phyloP scores from a whole-genome alignment of 2,797 vertebrate genomes.

The Rhinoraja longicauda region DNA sequence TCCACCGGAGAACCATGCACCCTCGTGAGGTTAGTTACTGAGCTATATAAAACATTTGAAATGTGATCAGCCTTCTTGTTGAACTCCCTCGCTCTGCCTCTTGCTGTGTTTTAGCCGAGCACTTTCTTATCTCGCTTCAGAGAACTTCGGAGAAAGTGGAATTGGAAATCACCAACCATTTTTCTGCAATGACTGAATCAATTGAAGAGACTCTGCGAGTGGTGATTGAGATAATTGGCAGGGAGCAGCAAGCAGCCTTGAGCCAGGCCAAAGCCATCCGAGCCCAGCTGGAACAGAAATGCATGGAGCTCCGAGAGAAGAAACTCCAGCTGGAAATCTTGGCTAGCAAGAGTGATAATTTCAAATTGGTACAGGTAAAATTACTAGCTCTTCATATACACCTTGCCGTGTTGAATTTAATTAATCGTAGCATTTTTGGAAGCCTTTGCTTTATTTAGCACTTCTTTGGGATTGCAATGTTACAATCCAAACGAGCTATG shows the following conservation, averaged over 20 bases:
- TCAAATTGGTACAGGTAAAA: slow-evolving; percentile 31
- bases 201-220: not conserved
- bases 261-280: not conserved
- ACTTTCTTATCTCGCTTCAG: not conserved
- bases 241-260: not conserved
- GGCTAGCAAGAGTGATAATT: not conserved
- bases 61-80: too few relatives aligned
- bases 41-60: too few relatives aligned
- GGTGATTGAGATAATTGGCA: not conserved
- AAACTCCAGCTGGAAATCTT: slow-evolving; percentile 6
- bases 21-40: too few relatives aligned
- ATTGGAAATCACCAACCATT: slow-evolving; percentile 20
- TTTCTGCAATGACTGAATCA: not conserved
- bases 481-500: too few relatives aligned
- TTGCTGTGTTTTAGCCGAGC: too few relatives aligned
- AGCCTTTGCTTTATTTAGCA: too few relatives aligned
- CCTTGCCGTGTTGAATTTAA: too few relatives aligned
- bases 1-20: too few relatives aligned
- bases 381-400: too few relatives aligned
- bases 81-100: too few relatives aligned
- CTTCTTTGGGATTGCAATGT: too few relatives aligned
- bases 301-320: not conserved
- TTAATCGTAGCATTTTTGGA: too few relatives aligned
- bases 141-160: not conserved
- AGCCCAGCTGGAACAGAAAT: slow-evolving; percentile 4